Percentiles rank a stretch among this genome's conserved stretches.
phyloP scores from a whole-genome alignment of 2,888 invertebrate genomes.

The Neocrepidodera transversa region DNA sequence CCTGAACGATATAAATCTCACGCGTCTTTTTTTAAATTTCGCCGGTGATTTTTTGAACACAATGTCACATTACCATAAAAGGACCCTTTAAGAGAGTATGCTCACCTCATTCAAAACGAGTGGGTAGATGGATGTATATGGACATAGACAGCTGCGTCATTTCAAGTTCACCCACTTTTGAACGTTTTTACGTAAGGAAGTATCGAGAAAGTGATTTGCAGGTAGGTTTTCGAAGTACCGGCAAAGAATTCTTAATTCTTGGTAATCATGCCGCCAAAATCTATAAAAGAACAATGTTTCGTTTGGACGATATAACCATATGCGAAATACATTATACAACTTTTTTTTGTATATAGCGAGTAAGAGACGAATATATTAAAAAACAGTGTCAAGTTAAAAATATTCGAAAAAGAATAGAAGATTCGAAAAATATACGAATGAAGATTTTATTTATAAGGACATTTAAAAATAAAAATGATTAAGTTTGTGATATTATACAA shows the following conservation, averaged over 20 bases:
- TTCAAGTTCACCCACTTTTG: conserved; percentile 33
- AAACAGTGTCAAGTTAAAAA: no score
- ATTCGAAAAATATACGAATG: no score
- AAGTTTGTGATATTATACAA: no score
- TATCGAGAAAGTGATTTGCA: conserved; percentile 11
- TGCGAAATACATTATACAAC: not conserved
- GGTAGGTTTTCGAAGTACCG: not conserved
- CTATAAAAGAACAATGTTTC: not conserved
- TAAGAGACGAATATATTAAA: no score
- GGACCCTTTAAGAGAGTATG: conserved; percentile 16
- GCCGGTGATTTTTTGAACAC: conserved; percentile 17
- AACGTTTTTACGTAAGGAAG: conserved; percentile 20
- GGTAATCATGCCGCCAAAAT: not conserved
- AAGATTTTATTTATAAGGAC: no score
- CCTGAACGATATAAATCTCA: conserved; percentile 13
- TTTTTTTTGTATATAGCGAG: no score
- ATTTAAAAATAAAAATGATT: no score
- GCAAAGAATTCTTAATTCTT: not conserved
- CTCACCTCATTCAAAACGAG: conserved; percentile 25
- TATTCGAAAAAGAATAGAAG: no score
- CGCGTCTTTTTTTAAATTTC: conserved; percentile 11
- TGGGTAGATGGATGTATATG: conserved; percentile 24
- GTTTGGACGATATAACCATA: not conserved
- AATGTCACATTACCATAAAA: conserved; percentile 26
- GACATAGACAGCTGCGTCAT: conserved; percentile 26